Base-by-base conservation (phyloP, 2,797 vertebrate species). In the Ctenopoma kingsleyae region DNA sequence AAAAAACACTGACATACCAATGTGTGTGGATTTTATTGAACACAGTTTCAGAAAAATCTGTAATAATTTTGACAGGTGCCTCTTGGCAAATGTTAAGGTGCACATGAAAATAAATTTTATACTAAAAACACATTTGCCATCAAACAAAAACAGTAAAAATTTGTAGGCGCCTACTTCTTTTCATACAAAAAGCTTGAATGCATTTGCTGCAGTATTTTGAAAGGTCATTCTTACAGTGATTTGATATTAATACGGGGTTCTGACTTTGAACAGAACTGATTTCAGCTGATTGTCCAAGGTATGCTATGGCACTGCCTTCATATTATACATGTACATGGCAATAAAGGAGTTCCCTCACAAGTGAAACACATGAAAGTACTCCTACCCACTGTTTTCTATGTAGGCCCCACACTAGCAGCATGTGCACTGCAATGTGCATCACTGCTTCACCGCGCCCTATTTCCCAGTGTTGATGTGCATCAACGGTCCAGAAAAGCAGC, bases 401-500 rank as follows among this genome's bases (percentile, higher is more conserved):
- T 32, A 25, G 44, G 48, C 44, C 19, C 48, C 30, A 32, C 22
- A 56, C 12, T 17, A 22, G n/a, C 13, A 12, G 30, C 48, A 20
- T 49, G 50, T 2, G 40, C 56, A 77, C 35, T 19, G n/a, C 13
- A 8, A 20, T 49, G 57, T 44, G 63, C 61, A 62, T 77, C 78
- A 50, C 41, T 3, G 50, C 60, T 27, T 63, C 17, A 2, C 27
- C 38, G 49, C 49, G 54, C 78, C 62, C 72, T 60, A 59, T 67
- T 71, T 81, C 46, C 44, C 71, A 56, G 71, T 65, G 50, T 6
- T 70, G 67, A 75, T 64, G 67, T 61, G 71, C 74, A 65, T 67
- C 79, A 78, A 11, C 2, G 58, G 67, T 70, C 50, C 71, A 74
- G 80, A 70, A 80, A 76, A 82, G 64, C 63, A 69, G 71, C 52